phyloP scores from a whole-genome alignment of 2,888 invertebrate genomes.

The Cabera pusaria region DNA sequence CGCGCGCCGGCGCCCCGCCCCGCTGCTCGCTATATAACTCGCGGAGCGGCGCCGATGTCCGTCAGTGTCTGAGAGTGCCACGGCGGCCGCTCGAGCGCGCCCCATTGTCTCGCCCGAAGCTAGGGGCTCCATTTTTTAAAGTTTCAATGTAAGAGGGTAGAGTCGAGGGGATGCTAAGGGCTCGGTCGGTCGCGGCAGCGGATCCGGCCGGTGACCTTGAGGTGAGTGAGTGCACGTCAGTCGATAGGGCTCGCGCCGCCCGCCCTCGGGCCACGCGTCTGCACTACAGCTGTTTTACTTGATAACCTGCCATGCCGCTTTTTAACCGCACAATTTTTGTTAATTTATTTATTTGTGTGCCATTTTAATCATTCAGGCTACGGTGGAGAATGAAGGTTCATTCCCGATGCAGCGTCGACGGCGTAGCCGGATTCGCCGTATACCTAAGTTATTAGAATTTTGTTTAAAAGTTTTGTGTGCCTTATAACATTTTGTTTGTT shows the following conservation, averaged over 20 bases:
- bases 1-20: slow-evolving; percentile 75
- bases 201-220: slow-evolving; percentile 63
- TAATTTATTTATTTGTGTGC: slow-evolving; percentile 8
- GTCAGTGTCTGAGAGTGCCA: slow-evolving; percentile 75
- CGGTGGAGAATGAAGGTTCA: too few species aligned
- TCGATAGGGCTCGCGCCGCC: slow-evolving; percentile 65
- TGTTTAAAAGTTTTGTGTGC: too few species aligned
- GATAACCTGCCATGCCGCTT: slow-evolving; percentile 55
- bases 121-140: slow-evolving; percentile 65
- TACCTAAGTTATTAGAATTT: too few species aligned
- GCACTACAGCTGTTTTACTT: slow-evolving; percentile 76
- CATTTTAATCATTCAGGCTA: slow-evolving; percentile 4
- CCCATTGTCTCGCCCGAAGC: slow-evolving; percentile 64
- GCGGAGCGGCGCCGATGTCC: slow-evolving; percentile 62
- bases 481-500: too few species aligned
- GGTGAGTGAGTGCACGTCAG: slow-evolving; percentile 70
- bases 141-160: slow-evolving; percentile 56
- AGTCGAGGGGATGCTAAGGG: slow-evolving; percentile 56
- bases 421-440: too few species aligned
- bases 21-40: slow-evolving; percentile 70
- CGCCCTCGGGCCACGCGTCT: slow-evolving; percentile 68
- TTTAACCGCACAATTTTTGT: slow-evolving; percentile 24
- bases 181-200: slow-evolving; percentile 44
- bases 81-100: slow-evolving; percentile 62
- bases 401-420: too few species aligned